Conservation (phyloP, 37 sponge, comb jelly and placozoan species). For the Geodia barretti region DNA sequence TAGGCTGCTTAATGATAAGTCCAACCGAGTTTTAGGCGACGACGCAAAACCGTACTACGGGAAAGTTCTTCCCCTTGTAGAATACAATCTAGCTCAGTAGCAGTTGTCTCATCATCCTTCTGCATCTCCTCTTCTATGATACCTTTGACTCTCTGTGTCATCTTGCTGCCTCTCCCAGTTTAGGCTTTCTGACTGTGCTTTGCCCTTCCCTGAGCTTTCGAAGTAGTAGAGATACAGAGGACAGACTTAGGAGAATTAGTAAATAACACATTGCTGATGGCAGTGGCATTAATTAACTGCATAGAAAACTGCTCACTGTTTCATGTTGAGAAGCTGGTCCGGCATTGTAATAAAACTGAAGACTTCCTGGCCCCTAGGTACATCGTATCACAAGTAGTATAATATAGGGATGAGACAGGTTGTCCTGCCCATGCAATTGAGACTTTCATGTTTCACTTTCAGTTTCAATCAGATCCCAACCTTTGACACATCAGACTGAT, state of each 20-base stretch:
- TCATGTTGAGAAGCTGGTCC: neutral
- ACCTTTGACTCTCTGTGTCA: neutral
- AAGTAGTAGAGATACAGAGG: neutral
- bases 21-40: slow-evolving; percentile 18
- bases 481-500: too few relatives aligned
- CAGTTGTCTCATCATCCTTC: slow-evolving; percentile 45
- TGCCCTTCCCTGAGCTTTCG: neutral
- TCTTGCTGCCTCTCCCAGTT: neutral
- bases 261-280: neutral
- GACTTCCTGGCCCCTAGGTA: too few relatives aligned
- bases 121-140: slow-evolving; percentile 17
- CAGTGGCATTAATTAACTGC: neutral
- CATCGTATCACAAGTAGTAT: too few relatives aligned
- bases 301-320: neutral
- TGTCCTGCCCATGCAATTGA: too few relatives aligned
- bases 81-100: neutral
- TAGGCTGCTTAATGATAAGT: slow-evolving; percentile 30
- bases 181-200: neutral
- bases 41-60: neutral
- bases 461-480: too few relatives aligned
- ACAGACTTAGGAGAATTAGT: neutral
- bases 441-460: too few relatives aligned
- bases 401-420: too few relatives aligned
- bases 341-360: too few relatives aligned
- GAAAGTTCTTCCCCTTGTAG: slow-evolving; percentile 1